A percentile compares a stretch with the other conserved stretches of the same genome.
phyloP scores from a whole-genome alignment of 2,113 vertebrate species.

The Alces alces region DNA sequence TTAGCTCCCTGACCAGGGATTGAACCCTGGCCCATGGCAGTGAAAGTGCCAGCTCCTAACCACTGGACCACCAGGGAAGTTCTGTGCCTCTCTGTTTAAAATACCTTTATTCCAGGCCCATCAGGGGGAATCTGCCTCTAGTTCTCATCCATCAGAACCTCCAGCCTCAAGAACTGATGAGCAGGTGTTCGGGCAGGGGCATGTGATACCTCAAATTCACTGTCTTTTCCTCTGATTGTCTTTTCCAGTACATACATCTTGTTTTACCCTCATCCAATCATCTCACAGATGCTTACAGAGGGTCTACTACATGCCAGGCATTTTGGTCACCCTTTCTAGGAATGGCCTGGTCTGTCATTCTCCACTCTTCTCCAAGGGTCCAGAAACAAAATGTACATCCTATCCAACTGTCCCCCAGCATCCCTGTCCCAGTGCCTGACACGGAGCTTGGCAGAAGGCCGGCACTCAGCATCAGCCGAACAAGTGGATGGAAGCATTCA shows the following conservation, averaged over 20 bases:
- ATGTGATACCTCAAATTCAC: rapidly evolving
- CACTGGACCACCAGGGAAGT: not conserved
- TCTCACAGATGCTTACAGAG: not conserved
- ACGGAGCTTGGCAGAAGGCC: rapidly evolving
- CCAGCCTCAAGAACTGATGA: not conserved
- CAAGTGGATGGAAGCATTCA: not conserved
- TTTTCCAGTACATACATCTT: not conserved
- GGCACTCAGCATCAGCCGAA: not conserved
- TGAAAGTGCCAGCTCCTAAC: not conserved
- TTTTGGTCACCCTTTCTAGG: not conserved
- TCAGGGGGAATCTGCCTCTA: not conserved
- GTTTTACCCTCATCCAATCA: not conserved
- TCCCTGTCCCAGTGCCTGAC: not conserved
- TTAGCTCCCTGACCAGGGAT: not conserved
- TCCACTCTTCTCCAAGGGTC: not conserved
- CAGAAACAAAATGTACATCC: not conserved
- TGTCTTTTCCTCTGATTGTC: not conserved
- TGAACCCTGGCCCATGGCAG: rapidly evolving
- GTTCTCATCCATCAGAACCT: not conserved
- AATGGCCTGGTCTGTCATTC: not conserved
- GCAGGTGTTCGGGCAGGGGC: not conserved
- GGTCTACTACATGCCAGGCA: not conserved
- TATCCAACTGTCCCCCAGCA: not conserved
- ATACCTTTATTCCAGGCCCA: not conserved
- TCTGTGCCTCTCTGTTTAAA: not conserved